Evolutionary conservation across 1,140 invertebrate species (phyloP).

Genomic region (Aphelenchoides avenae): DNA sequence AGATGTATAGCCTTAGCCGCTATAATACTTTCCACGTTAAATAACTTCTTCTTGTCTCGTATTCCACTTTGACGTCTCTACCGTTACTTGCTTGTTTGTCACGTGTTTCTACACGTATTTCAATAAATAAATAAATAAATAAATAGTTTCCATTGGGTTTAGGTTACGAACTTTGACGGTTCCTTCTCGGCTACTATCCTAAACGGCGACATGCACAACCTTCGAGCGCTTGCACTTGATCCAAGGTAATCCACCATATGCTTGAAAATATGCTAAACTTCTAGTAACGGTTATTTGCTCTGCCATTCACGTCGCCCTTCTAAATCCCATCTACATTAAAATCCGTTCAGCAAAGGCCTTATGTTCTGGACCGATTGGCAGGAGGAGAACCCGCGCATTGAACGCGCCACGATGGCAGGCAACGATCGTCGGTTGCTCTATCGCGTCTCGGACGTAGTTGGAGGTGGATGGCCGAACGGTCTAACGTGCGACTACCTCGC

Average conservation of each 20-base stretch:
- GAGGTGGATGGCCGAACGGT: slow-evolving; percentile 70
- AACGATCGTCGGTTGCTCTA: slow-evolving; percentile 62
- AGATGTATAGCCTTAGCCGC: too few species aligned
- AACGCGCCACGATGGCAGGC: slow-evolving; percentile 66
- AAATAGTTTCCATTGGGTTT: slow-evolving; percentile 76
- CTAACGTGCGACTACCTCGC: slow-evolving; percentile 67
- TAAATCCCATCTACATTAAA: too few species aligned
- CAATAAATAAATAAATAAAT: too few species aligned
- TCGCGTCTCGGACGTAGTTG: slow-evolving; percentile 56
- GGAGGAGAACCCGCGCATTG: slow-evolving; percentile 63
- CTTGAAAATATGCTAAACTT: too few species aligned
- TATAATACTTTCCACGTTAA: too few species aligned
- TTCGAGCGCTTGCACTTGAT: slow-evolving; percentile 78
- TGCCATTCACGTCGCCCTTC: too few species aligned
- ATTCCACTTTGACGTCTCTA: too few species aligned
- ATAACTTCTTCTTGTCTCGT: too few species aligned
- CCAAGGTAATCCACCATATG: too few species aligned
- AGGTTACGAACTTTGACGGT: slow-evolving; percentile 78
- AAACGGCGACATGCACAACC: slow-evolving; percentile 78
- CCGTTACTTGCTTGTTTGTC: too few species aligned
- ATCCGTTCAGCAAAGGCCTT: slow-evolving; percentile 63
- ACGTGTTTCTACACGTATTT: too few species aligned
- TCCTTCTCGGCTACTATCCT: slow-evolving; percentile 73
- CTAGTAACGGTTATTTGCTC: too few species aligned
- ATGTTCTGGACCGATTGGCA: slow-evolving; percentile 86